phyloP scores from a whole-genome alignment of 2,797 vertebrate species.

The Coilia nasus region DNA sequence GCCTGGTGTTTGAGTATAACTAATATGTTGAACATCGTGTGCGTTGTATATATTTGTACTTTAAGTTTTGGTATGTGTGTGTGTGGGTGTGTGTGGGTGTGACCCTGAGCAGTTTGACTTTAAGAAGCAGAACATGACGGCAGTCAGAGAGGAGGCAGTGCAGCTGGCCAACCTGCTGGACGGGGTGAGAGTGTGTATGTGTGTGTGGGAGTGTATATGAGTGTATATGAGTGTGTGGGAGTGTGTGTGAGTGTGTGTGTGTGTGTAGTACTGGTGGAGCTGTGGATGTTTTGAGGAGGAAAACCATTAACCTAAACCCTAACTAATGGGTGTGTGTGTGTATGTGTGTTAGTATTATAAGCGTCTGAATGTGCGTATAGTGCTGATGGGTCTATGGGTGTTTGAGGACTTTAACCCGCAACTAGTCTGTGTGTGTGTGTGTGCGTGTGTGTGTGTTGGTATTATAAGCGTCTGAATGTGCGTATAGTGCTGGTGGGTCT shows the following conservation, averaged over 20 bases:
- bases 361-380: too few relatives aligned
- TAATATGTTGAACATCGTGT: too few relatives aligned
- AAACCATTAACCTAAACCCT: too few relatives aligned
- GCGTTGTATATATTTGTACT: too few relatives aligned
- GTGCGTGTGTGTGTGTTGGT: neutral
- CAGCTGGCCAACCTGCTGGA: slow-evolving; percentile 73
- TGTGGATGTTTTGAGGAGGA: neutral
- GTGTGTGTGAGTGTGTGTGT: neutral
- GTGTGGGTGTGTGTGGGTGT: neutral
- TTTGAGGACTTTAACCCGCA: too few relatives aligned
- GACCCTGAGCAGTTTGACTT: slow-evolving; percentile 72
- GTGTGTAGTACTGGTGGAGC: too few relatives aligned
- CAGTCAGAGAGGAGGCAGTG: slow-evolving; percentile 77
- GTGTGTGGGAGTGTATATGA: neutral
- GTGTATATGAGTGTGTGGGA: neutral
- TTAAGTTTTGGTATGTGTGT: neutral
- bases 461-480: neutral
- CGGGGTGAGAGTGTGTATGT: neutral
- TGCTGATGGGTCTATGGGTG: neutral
- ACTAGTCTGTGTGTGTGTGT: slow-evolving; percentile 42
- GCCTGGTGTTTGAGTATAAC: too few relatives aligned
- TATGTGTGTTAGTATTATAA: neutral
- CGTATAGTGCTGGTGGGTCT: slow-evolving; percentile 76
- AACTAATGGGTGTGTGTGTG: neutral
- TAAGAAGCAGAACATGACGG: slow-evolving; percentile 66